Evolutionary conservation across 2,113 vertebrate genomes (phyloP), one percentile per base, ranked within the genome.

Genomic region (Phrynocephalus versicolor): DNA sequence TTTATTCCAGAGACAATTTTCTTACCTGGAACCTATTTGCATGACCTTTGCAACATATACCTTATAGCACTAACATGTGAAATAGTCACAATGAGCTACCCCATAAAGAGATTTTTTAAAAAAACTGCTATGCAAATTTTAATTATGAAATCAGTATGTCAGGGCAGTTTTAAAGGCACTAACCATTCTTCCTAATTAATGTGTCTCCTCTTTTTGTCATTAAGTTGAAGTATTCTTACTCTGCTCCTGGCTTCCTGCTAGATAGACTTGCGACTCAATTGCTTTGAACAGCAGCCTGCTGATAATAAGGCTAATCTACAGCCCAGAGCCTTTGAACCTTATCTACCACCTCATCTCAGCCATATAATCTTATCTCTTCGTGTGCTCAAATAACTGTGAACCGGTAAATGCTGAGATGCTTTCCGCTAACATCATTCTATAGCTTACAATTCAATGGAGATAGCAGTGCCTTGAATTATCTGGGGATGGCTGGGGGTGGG

Each of bases 241-340:
- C n/a, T 74, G 39, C 41, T 74, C 78, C n/a, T 33, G 58, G 58
- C 71, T 75, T 39, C 21, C 60, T 83, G 81, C 25, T 75, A 83
- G 41, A 74, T 37, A 86, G 70, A 74, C 78, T 70, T 81, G 70
- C 69, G 74, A 30, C n/a, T 81, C 84, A 55, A 64, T 65, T 74
- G 70, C 70, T 65, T 80, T 79, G 64, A 80, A 81, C 58, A 74
- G 16, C 8, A 81, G 39, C 78, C 84, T 81, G 70, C 70, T 65
- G 84, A 65, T 81, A 86, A 85, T 75, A 83, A 83, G 21, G 57
- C 71, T 65, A 83, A 83, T 74, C 83, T 84, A 37, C 60, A 57
- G 81, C 19, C 35, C 35, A 74, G 64, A 83, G 60, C n/a, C 73
- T 62, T 60, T 62, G 55, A 83, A 19, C 58, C 25, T 86, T 86